Conservation (phyloP, 92 coral and sea anemone species). For the Plumapathes pennacea region DNA sequence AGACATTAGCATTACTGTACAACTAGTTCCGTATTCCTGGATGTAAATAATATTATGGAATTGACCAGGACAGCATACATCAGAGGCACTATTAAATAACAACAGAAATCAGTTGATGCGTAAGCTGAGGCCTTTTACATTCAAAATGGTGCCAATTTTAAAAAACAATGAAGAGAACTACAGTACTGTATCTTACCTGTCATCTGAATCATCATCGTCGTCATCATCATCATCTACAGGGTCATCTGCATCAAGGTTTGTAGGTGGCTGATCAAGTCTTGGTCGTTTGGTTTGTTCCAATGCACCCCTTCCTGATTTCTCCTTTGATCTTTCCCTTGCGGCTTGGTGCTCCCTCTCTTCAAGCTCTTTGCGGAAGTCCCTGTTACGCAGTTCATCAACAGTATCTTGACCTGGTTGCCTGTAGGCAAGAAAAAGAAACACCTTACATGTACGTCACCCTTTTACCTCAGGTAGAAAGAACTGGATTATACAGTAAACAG, state of each 20-base stretch:
- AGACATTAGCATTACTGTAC: no score
- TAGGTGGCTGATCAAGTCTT: conserved; percentile 78
- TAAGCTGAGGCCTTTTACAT: no score
- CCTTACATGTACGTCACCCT: conserved; percentile 92
- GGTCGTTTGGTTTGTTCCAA: conserved; percentile 84
- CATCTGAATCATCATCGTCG: conserved; percentile 93
- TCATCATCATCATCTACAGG: conserved; percentile 98
- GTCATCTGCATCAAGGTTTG: conserved; percentile 97
- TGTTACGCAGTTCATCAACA: conserved; percentile 85
- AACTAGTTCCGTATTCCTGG: no score
- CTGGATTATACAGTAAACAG: no score
- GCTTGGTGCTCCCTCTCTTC: conserved; percentile 95
- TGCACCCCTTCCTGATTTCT: conserved; percentile 76
- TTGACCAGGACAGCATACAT: no score
- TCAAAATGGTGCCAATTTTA: not conserved
- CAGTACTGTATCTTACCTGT: conserved; percentile 46
- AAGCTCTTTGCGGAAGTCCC: conserved; percentile 90
- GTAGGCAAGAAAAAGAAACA: not conserved
- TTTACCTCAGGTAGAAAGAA: no score
- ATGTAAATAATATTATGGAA: no score
- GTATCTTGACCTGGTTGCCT: conserved; percentile 97
- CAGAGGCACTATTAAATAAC: no score
- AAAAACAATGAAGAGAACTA: not conserved
- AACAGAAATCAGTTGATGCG: no score
- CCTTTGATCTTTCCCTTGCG: conserved; percentile 83